Conservation (phyloP, 1,140 invertebrate species). For the Cardiocondyla obscurior region DNA sequence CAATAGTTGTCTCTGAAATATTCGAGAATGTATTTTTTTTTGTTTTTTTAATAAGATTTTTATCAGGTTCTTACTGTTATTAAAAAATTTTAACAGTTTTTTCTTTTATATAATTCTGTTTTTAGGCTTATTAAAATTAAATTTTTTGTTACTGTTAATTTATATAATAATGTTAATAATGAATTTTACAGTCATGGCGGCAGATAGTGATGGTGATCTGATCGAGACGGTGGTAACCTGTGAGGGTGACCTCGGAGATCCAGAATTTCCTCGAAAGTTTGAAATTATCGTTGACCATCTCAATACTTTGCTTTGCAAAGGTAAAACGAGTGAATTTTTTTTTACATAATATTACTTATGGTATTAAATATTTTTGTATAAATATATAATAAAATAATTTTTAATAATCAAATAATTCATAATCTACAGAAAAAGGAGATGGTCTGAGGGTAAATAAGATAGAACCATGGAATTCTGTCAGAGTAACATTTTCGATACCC, state of each 20-base stretch:
- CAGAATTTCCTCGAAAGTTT: slow-evolving; percentile 89
- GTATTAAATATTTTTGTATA: slow-evolving; percentile 6
- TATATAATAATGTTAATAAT: slow-evolving; percentile 54
- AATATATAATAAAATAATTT: background rate
- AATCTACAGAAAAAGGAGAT: slow-evolving; percentile 83
- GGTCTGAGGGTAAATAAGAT: slow-evolving; percentile 90
- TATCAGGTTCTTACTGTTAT: too few species aligned
- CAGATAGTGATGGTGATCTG: slow-evolving; percentile 89
- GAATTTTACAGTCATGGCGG: slow-evolving; percentile 87
- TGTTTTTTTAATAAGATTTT: too few species aligned
- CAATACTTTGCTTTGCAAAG: slow-evolving; percentile 88
- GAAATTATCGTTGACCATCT: slow-evolving; percentile 88
- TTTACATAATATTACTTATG: too few species aligned
- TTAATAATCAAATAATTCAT: slow-evolving; percentile 10
- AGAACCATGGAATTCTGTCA: slow-evolving; percentile 99
- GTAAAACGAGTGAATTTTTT: too few species aligned
- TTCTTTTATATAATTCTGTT: too few species aligned
- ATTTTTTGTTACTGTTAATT: slow-evolving; percentile 15
- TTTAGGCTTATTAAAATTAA: too few species aligned
- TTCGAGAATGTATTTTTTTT: background rate
- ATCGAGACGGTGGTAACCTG: slow-evolving; percentile 91
- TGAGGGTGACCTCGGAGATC: slow-evolving; percentile 91
- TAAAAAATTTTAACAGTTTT: too few species aligned
- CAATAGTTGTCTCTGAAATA: background rate
- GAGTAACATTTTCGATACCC: slow-evolving; percentile 98